phyloP scores from a whole-genome alignment of 2,113 vertebrate genomes.

The Myrmecophaga tridactyla region DNA sequence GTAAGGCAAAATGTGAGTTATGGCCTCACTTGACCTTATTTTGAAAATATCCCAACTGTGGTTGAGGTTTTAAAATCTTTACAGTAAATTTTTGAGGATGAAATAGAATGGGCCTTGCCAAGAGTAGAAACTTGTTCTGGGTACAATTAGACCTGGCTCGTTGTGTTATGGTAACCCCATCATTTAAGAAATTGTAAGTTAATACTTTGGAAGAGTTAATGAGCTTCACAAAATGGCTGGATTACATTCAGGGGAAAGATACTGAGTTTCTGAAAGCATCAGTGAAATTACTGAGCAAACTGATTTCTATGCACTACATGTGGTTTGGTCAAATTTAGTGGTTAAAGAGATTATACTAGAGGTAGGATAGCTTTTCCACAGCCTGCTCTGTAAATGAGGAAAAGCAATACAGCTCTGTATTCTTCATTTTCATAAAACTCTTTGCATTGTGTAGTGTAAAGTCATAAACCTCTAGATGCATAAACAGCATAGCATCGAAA shows the following conservation, averaged over 20 bases:
- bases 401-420: neutral
- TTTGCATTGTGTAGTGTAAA: rapidly evolving
- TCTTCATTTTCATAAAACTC: neutral
- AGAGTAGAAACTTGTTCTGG: neutral
- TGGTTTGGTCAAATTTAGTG: neutral
- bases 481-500: neutral
- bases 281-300: neutral
- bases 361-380: neutral
- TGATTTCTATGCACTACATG: neutral
- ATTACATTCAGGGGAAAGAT: neutral
- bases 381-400: neutral
- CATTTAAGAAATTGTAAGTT: neutral
- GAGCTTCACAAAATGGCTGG: neutral
- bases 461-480: neutral
- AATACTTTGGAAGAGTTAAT: neutral
- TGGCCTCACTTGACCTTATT: neutral
- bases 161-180: neutral
- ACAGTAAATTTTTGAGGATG: neutral
- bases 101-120: neutral
- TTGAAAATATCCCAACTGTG: neutral
- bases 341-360: neutral
- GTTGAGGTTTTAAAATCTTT: conserved; percentile 8
- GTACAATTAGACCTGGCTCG: neutral
- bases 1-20: neutral
- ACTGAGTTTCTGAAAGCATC: neutral